Base-by-base conservation (phyloP, 2,113 vertebrate genomes). In the Pelvicachromis taeniatus region DNA sequence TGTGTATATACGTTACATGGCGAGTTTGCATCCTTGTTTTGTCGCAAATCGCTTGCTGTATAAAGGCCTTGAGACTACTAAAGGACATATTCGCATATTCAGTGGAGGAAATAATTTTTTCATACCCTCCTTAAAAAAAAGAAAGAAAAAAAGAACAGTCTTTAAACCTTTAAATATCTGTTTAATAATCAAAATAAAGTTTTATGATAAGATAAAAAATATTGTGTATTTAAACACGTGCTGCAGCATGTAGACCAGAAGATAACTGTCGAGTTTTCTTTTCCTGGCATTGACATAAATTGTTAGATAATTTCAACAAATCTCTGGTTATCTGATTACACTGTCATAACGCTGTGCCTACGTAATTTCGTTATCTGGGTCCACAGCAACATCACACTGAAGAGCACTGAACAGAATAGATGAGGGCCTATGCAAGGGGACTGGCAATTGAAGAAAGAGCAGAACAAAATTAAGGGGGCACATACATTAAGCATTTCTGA, bases 401-500 rank as follows among this genome's bases (percentile, higher is more conserved):
- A 83, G 80, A 87, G 56, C 55, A 73, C 55, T 80, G 86, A 89
- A 80, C 54, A 63, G 82, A 80, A 85, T 81, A 86, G 82, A 93
- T 88, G 81, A 87, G 79, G 80, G 58, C 59, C 58, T 80, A 78
- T 78, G 81, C 10, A 52, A 87, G 54, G 68, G 52, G 83, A 73
- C 83, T 82, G 63, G 87, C 65, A 90, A 89, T 89, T 82, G 85
- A 88, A 82, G 75, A 83, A 91, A 82, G 85, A 87, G 88, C 80
- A 55, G 56, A 92, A 86, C 59, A 56, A 85, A 92, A 94, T 92
- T 78, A 94, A 75, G 82, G 91, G 68, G 83, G 58, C 84, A 86
- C 58, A 80, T 85, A 87, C 78, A 88, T 85, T 88, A 91, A 93
- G 88, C 91, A 87, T 93, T 90, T 83, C 82, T 85, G 88, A 92